Conservation (phyloP, 2,797 vertebrate species). For the Pteropus rufus region DNA sequence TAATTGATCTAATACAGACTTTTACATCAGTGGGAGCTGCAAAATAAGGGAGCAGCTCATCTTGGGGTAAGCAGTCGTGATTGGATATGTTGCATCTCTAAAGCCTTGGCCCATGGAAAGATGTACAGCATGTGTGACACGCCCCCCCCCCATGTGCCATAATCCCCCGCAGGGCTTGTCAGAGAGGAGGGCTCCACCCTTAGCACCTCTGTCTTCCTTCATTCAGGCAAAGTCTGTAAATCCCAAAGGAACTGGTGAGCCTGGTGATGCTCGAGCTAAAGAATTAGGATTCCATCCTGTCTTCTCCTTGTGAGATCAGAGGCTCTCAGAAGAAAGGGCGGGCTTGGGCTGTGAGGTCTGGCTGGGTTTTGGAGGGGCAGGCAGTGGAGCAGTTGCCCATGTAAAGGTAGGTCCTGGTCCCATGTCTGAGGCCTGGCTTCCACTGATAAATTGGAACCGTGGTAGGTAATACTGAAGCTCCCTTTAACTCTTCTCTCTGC, state of each 20-base stretch:
- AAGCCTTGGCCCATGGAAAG: background rate
- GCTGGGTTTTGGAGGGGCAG: background rate
- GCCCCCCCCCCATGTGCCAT: background rate
- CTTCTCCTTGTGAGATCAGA: background rate
- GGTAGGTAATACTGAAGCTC: background rate
- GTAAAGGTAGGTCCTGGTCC: background rate
- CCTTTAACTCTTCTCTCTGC: background rate
- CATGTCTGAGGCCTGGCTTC: background rate
- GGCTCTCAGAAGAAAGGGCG: background rate
- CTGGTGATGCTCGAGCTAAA: background rate
- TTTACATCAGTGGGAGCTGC: constrained; percentile 73
- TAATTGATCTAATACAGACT: constrained; percentile 80
- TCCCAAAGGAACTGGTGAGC: background rate
- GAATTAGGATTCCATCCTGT: background rate
- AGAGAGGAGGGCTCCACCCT: background rate
- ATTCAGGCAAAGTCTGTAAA: background rate
- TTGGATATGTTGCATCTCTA: constrained; percentile 46
- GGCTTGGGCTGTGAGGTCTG: background rate
- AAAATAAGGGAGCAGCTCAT: constrained; percentile 60
- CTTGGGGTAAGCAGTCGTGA: constrained; percentile 58
- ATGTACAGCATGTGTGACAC: background rate
- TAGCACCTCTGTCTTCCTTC: background rate
- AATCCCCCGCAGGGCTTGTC: background rate
- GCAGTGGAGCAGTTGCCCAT: background rate
- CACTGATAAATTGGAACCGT: background rate